Evolutionary conservation across 2,113 vertebrate genomes (phyloP).

Genomic region (Gorsachius goisagi): DNA sequence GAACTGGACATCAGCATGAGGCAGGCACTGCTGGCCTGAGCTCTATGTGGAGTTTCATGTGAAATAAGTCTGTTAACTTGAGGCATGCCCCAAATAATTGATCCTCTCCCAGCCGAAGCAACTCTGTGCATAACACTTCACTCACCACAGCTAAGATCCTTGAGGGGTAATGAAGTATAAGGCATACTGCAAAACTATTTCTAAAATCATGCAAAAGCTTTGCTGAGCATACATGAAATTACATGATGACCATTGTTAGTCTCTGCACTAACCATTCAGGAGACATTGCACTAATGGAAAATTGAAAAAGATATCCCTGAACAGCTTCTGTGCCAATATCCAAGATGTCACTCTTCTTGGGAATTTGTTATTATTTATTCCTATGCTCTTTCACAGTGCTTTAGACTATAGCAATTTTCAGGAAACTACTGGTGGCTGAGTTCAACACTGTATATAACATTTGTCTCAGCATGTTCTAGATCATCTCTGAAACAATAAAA

Average conservation of each 20-base stretch:
- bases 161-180: neutral
- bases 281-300: neutral
- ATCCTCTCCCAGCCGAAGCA: neutral
- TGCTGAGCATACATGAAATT: neutral
- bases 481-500: neutral
- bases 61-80: neutral
- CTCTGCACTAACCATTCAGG: neutral
- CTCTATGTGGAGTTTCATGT: neutral
- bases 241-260: rapidly evolving
- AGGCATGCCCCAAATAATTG: neutral
- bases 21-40: neutral
- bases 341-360: neutral
- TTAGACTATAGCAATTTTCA: neutral
- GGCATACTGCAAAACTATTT: neutral
- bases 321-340: neutral
- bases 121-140: neutral
- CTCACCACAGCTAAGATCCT: neutral
- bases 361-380: neutral
- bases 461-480: neutral
- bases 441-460: neutral
- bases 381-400: neutral
- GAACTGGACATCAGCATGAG: neutral
- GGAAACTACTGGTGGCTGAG: neutral
- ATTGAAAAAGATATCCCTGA: neutral
- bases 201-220: neutral